Conservation (phyloP, 2,797 vertebrate genomes). For the Lepidocolaptes lacrymiger region DNA sequence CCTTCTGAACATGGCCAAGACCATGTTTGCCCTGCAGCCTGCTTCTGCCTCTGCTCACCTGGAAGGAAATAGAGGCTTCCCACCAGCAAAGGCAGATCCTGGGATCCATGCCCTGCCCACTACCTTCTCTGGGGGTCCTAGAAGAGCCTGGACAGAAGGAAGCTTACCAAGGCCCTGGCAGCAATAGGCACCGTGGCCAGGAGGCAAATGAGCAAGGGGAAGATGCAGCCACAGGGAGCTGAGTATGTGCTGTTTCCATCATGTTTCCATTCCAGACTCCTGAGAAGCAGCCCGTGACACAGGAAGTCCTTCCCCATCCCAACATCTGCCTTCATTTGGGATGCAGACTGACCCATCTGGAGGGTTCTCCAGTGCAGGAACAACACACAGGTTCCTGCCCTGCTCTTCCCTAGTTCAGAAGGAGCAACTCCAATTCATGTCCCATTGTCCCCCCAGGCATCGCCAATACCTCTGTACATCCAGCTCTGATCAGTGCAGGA, state of each 20-base stretch:
- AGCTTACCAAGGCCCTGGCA: accelerated
- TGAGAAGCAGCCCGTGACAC: neutral
- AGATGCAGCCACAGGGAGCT: neutral
- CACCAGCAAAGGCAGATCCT: neutral
- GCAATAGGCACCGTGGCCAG: neutral
- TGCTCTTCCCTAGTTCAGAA: neutral
- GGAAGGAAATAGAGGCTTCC: neutral
- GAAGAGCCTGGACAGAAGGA: neutral
- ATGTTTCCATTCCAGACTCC: neutral
- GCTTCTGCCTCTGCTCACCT: neutral
- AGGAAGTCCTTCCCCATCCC: neutral
- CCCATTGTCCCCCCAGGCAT: neutral
- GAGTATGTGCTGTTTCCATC: neutral
- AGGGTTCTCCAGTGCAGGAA: neutral
- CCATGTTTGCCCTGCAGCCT: neutral
- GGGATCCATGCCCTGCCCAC: neutral
- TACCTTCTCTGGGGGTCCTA: neutral
- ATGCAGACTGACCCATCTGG: neutral
- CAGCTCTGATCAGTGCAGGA: neutral
- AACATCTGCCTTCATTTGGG: neutral
- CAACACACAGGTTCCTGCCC: neutral
- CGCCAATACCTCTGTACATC: neutral
- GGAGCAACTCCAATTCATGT: neutral
- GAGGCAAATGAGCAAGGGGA: neutral
- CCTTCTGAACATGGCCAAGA: neutral